phyloP scores from a whole-genome alignment of 2,888 invertebrate genomes.

The Cistogaster globosa region DNA sequence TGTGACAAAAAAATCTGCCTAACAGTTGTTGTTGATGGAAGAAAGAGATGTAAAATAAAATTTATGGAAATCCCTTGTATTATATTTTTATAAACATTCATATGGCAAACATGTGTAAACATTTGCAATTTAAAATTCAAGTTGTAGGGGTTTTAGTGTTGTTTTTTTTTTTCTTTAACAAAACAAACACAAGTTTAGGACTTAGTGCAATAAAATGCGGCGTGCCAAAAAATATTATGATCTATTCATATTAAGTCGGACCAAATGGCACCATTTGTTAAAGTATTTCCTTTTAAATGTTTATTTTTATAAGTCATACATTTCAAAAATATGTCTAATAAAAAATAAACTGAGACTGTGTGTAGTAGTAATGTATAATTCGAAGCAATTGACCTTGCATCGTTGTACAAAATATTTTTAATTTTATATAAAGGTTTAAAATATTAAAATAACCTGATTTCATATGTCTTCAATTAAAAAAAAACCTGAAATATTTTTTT shows the following conservation, averaged over 20 bases:
- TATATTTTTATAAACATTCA: conserved; percentile 33
- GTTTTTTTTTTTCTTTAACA: conserved; percentile 13
- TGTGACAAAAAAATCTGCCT: neutral
- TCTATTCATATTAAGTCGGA: conserved; percentile 23
- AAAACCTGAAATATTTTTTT: no score
- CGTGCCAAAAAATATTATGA: conserved; percentile 19
- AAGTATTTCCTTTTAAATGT: conserved; percentile 20
- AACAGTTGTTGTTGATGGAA: conserved; percentile 19
- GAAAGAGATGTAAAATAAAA: conserved; percentile 26
- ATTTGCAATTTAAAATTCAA: conserved; percentile 15
- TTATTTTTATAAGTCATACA: neutral
- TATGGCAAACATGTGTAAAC: conserved; percentile 51
- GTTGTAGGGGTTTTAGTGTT: conserved; percentile 4
- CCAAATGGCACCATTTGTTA: conserved; percentile 36
- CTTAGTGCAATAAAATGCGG: neutral
- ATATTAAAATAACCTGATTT: no score
- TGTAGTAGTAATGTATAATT: neutral
- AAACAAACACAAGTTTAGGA: conserved; percentile 5
- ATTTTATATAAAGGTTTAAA: no score
- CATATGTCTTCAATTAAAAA: neutral
- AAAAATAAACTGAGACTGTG: neutral
- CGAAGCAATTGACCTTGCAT: neutral
- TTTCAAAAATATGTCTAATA: neutral
- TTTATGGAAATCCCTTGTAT: conserved; percentile 38
- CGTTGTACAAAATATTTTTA: neutral